Conservation (phyloP, 2,797 vertebrate species). For the Scomberomorus guttatus region DNA sequence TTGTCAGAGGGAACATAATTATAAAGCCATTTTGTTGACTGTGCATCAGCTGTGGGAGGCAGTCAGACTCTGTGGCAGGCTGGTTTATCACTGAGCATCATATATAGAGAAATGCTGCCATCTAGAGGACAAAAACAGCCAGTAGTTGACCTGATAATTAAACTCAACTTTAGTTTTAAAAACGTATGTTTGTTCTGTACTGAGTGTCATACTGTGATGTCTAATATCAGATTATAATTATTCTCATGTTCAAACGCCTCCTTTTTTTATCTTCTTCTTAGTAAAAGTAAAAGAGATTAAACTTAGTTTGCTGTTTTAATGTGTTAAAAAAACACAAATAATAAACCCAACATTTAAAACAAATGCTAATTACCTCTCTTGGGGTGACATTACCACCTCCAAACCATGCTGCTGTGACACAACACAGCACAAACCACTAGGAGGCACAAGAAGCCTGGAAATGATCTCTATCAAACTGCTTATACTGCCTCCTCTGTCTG, state of each 20-base stretch:
- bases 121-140: conserved; percentile 39
- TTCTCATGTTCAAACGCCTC: neutral
- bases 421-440: conserved; percentile 28
- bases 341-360: neutral
- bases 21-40: conserved; percentile 16
- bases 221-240: neutral
- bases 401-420: neutral
- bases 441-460: conserved; percentile 38
- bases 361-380: neutral
- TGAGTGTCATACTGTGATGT: too few relatives aligned
- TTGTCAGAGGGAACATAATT: neutral
- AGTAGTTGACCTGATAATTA: neutral
- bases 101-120: conserved; percentile 36
- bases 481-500: neutral
- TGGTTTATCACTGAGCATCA: neutral
- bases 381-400: neutral
- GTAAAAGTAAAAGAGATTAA: neutral
- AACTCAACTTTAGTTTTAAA: neutral
- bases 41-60: neutral
- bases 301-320: neutral
- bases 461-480: neutral
- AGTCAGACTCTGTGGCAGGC: neutral
- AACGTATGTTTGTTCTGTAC: neutral
- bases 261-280: neutral
- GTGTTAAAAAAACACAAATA: neutral